A percentile compares a stretch with the other conserved stretches of the same genome.
Conservation (phyloP, 2,113 vertebrate genomes). For the Bothrops jararaca region DNA sequence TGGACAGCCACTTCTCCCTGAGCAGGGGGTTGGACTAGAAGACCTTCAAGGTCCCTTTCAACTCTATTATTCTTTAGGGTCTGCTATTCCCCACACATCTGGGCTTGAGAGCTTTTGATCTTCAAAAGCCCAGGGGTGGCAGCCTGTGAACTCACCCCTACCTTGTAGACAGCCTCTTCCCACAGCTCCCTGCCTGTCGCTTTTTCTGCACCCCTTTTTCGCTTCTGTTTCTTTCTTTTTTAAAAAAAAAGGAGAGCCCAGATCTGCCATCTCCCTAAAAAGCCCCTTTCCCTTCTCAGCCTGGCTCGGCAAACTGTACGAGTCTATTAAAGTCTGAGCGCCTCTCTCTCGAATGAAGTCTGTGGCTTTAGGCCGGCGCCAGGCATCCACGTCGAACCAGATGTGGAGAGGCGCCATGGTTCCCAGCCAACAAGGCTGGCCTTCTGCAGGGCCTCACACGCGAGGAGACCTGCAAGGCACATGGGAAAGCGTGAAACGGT, state of each 20-base stretch:
- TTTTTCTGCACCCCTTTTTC: background rate
- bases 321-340: constrained; percentile 72
- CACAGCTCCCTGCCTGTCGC: background rate
- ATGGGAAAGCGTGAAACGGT: constrained; percentile 53
- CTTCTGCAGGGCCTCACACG: constrained; percentile 71
- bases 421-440: constrained; percentile 67
- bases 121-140: background rate
- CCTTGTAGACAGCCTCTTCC: background rate
- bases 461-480: constrained; percentile 73
- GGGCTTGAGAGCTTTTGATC: background rate
- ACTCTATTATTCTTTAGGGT: background rate
- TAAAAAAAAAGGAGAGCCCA: fast-evolving
- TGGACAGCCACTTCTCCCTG: too few relatives aligned
- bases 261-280: constrained; percentile 21
- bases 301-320: constrained; percentile 63
- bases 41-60: background rate
- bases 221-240: background rate
- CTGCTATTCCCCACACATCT: background rate
- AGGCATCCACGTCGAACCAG: constrained; percentile 78
- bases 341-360: constrained; percentile 69
- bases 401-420: constrained; percentile 80
- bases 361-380: constrained; percentile 80
- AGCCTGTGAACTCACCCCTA: background rate
- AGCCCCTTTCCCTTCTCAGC: constrained; percentile 63
- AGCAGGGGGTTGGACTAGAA: background rate